Conservation (phyloP, 2,797 vertebrate species). For the Siniperca obscura region DNA sequence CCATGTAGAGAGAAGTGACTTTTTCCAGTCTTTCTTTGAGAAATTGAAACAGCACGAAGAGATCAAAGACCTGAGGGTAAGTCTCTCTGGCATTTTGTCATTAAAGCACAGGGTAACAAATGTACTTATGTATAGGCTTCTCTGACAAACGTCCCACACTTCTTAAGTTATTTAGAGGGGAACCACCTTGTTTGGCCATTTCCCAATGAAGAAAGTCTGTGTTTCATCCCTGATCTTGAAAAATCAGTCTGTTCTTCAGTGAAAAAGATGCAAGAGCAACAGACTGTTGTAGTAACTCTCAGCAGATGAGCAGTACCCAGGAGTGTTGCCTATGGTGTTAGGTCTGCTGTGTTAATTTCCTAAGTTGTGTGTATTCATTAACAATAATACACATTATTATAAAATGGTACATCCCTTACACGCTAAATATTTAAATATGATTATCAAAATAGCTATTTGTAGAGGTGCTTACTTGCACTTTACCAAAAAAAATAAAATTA, state of each 20-base stretch:
- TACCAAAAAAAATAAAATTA: neutral
- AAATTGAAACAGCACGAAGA: constrained; percentile 93
- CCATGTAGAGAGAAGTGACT: constrained; percentile 95
- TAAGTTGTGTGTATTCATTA: neutral
- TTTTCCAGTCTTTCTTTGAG: constrained; percentile 97
- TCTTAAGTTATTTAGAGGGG: neutral
- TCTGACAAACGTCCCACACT: neutral
- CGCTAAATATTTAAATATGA: neutral
- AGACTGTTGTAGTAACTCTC: neutral
- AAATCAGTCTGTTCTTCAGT: neutral
- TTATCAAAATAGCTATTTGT: neutral
- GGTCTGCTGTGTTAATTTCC: constrained; percentile 13
- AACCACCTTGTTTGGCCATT: neutral
- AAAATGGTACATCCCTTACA: neutral
- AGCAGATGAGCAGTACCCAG: neutral
- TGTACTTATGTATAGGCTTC: neutral
- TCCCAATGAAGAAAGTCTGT: neutral
- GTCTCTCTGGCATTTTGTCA: constrained; percentile 17
- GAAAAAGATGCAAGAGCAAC: neutral
- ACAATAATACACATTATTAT: neutral
- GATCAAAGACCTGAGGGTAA: constrained; percentile 95
- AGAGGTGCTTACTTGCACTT: neutral
- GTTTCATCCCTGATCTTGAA: neutral
- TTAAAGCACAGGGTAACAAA: neutral
- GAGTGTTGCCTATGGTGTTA: neutral